These are phyloP conservation scores for Xenopus tropicalis DNA, from an alignment of 2,113 vertebrate genomes.

Conservation along the genomic window DNA sequence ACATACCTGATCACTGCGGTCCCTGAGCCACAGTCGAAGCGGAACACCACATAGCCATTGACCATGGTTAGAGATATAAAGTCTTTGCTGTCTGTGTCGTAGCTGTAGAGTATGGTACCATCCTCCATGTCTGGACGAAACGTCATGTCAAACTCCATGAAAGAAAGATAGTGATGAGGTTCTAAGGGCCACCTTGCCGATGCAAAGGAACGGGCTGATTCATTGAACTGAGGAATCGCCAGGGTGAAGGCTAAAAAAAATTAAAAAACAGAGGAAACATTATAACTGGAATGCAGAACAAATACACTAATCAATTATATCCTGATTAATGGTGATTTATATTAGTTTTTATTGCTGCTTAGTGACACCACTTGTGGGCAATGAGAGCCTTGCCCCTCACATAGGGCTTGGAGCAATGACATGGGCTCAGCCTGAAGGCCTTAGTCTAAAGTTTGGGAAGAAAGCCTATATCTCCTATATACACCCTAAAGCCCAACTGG, in stretches of 20 bases:
- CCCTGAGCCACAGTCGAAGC: conserved; percentile 95
- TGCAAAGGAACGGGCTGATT: conserved; percentile 78
- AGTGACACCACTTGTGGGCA: too few relatives aligned
- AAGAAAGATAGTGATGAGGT: conserved; percentile 84
- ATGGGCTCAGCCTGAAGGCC: too few relatives aligned
- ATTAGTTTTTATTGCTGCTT: too few relatives aligned
- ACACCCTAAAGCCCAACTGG: too few relatives aligned
- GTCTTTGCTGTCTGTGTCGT: conserved; percentile 82
- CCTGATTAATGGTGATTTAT: too few relatives aligned
- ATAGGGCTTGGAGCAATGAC: too few relatives aligned
- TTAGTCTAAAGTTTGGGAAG: too few relatives aligned
- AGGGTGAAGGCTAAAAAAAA: conserved; percentile 72
- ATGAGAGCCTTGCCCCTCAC: too few relatives aligned
- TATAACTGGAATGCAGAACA: too few relatives aligned
- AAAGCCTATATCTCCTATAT: too few relatives aligned
- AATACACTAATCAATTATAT: too few relatives aligned
- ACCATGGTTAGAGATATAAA: conserved; percentile 83
- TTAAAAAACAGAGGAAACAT: background rate
- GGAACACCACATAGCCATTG: conserved; percentile 81
- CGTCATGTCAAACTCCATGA: conserved; percentile 90
- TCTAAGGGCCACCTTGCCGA: conserved; percentile 84
- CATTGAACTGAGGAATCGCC: conserved; percentile 83
- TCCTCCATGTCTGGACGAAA: conserved; percentile 74
- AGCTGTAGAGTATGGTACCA: conserved; percentile 87
- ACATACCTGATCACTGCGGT: conserved; percentile 80